Percentiles rank a stretch among this genome's conserved stretches.
These are phyloP conservation scores for Caloenas nicobarica DNA, from an alignment of 2,113 vertebrate species.

Conservation along the genomic window DNA sequence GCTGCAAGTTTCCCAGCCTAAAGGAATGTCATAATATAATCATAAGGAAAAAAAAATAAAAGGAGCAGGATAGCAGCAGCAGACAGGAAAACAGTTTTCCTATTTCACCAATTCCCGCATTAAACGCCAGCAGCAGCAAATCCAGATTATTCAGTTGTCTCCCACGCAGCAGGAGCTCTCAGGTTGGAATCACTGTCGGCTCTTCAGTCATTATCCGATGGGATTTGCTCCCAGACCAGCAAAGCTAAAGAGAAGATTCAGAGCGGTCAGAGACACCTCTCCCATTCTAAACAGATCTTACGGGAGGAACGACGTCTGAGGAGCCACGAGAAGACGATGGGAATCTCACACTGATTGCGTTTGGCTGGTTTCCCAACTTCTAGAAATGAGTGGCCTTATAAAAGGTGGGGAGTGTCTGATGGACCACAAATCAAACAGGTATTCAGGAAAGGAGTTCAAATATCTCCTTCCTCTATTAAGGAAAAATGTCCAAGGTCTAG, in stretches of 20 bases:
- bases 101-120: not conserved
- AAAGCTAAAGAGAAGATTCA: not conserved
- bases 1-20: not conserved
- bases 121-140: not conserved
- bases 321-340: not conserved
- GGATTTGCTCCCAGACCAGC: not conserved
- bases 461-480: not conserved
- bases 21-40: not conserved
- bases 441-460: not conserved
- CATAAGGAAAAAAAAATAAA: not conserved
- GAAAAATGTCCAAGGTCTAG: not conserved
- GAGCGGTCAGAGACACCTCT: not conserved
- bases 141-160: not conserved
- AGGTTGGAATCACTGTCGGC: conserved; percentile 16
- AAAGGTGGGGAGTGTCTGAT: not conserved
- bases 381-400: not conserved
- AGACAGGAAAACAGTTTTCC: not conserved
- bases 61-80: not conserved
- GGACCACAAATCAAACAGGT: not conserved
- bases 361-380: not conserved
- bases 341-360: not conserved
- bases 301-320: not conserved
- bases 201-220: not conserved
- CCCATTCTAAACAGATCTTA: not conserved
- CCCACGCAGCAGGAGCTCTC: not conserved